Percentiles rank a stretch among this genome's conserved stretches.
These are phyloP conservation scores for Furcula furcula DNA, from an alignment of 2,888 invertebrate genomes.

Conservation along the genomic window DNA sequence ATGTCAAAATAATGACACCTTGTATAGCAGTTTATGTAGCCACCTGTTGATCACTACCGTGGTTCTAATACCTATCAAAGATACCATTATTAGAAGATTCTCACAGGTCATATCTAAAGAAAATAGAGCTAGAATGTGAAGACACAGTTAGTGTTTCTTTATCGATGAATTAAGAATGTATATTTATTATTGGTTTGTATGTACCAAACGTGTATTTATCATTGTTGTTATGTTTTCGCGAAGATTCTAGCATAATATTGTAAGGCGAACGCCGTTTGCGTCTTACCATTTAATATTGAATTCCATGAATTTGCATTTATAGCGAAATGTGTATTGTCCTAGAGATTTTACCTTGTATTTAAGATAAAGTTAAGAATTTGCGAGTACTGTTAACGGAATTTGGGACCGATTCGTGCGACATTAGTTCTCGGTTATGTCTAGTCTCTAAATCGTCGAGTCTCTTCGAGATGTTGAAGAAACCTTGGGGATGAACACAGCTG, in stretches of 20 bases:
- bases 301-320: slow-evolving; percentile 82
- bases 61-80: too few relatives aligned
- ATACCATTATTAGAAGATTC: too few relatives aligned
- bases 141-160: too few relatives aligned
- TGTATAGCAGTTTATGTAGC: too few relatives aligned
- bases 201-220: neutral
- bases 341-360: slow-evolving; percentile 77
- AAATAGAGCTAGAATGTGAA: too few relatives aligned
- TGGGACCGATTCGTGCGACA: slow-evolving; percentile 61
- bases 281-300: slow-evolving; percentile 75
- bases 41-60: too few relatives aligned
- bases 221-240: slow-evolving; percentile 49
- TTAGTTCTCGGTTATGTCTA: slow-evolving; percentile 62
- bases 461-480: slow-evolving; percentile 50
- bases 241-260: slow-evolving; percentile 75
- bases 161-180: too few relatives aligned
- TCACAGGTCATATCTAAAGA: too few relatives aligned
- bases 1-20: too few relatives aligned
- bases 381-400: slow-evolving; percentile 57
- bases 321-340: slow-evolving; percentile 79
- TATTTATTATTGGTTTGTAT: neutral
- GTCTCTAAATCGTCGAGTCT: slow-evolving; percentile 58
- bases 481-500: too few relatives aligned
- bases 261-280: slow-evolving; percentile 54
- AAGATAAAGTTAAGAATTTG: slow-evolving; percentile 68